Evolutionary conservation across 2,113 vertebrate genomes (phyloP), one percentile per base, ranked within the genome.

Genomic region (Crocuta crocuta): DNA sequence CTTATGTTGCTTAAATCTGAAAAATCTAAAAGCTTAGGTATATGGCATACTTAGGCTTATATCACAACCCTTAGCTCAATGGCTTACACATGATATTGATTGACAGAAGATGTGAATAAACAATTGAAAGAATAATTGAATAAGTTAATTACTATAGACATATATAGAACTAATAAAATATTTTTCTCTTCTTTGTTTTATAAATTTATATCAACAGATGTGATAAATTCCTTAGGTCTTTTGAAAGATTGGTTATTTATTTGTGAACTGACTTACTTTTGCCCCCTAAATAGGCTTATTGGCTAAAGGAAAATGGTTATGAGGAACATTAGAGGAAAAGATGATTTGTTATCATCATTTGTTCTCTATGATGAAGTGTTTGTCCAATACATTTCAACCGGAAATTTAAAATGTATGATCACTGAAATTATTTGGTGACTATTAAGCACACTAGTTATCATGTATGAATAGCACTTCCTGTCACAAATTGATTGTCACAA

Each of bases 351-450:
- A 61, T 95, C 89, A 97, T 97, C 82, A 74, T 94, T 97, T 98
- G 93, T 91, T 35, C 76, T 94, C 80, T 97, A 92, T 98, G 95
- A 98, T 50, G 93, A 98, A 98, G 97, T 98, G 83, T 63, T 94
- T 98, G 84, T 74, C 86, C 66, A 97, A 79, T 61, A 98, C 91
- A 97, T 97, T 98, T 98, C 98, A 97, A 66, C 84, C 97, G 61
- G 91, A 89, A 68, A 65, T 79, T 76, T 96, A 53, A 87, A 55
- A 66, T 97, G 66, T 84, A 97, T 74, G 74, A 96, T 97, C 58
- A 97, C 85, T 96, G 96, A 96, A 95, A 86, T 74, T 97, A 97
- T 71, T 55, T 70, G 31, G 21, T 28, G 15, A 66, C 4, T 63
- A 2, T 45, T 74, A 86, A 86, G 96, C 43, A 93, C 65, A 53